These are phyloP conservation scores for Parapristionchus giblindavisi DNA, from an alignment of 2,888 invertebrate species.

Conservation along the genomic window DNA sequence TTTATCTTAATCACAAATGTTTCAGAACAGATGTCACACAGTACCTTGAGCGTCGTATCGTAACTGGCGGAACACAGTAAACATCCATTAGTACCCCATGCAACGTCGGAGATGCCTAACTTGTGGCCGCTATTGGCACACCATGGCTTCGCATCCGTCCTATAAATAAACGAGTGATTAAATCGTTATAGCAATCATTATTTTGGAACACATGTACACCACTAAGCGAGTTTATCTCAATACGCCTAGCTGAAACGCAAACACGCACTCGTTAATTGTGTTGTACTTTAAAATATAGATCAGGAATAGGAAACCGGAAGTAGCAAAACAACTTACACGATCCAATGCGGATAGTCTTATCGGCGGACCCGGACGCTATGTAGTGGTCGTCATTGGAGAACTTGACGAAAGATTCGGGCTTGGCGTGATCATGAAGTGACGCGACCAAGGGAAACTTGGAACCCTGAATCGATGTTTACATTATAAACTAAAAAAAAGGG, in stretches of 20 bases:
- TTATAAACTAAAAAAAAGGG: too few species aligned
- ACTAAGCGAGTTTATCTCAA: too few species aligned
- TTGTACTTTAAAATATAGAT: too few species aligned
- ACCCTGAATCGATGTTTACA: too few species aligned
- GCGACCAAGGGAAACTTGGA: too few species aligned
- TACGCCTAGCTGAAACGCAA: too few species aligned
- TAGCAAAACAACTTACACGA: slow-evolving; percentile 41
- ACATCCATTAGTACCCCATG: slow-evolving; percentile 95
- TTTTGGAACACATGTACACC: too few species aligned
- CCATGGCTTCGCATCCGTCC: slow-evolving; percentile 84
- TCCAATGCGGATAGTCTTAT: slow-evolving; percentile 67
- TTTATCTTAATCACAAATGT: too few species aligned
- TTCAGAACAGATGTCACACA: too few species aligned
- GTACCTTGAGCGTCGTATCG: slow-evolving; percentile 90
- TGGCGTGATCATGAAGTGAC: too few species aligned
- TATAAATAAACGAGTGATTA: slow-evolving; percentile 74
- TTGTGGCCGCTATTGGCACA: slow-evolving; percentile 88
- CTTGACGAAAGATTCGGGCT: slow-evolving; percentile 81
- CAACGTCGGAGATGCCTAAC: slow-evolving; percentile 96
- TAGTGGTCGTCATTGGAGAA: slow-evolving; percentile 65
- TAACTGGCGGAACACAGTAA: slow-evolving; percentile 92
- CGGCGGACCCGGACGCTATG: slow-evolving; percentile 65
- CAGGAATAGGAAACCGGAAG: too few species aligned
- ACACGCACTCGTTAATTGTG: too few species aligned
- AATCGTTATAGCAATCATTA: not conserved